Evolutionary conservation across 2,888 invertebrate genomes (phyloP).

Genomic region (Ashinkailepas kermadecensis): DNA sequence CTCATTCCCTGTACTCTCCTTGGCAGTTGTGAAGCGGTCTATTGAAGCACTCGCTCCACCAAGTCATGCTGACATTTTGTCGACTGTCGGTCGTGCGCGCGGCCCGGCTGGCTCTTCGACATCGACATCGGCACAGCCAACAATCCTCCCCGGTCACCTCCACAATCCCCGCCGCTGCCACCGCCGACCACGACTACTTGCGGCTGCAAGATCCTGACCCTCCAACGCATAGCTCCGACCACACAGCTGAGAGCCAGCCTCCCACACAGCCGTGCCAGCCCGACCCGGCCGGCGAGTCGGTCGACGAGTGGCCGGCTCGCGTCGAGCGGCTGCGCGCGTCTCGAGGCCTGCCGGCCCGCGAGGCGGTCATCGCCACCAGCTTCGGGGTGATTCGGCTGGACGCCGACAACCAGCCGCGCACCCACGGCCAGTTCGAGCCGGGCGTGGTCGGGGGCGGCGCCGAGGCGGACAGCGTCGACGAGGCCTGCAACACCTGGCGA

Average conservation of each 20-base stretch:
- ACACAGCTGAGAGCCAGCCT: too few relatives aligned
- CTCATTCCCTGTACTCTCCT: too few relatives aligned
- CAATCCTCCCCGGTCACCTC: background rate
- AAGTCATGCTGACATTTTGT: background rate
- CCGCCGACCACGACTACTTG: background rate
- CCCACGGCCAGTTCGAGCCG: conserved; percentile 6
- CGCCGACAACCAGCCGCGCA: conserved; percentile 23
- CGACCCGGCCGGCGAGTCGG: background rate
- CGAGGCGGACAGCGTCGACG: background rate
- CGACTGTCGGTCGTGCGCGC: background rate
- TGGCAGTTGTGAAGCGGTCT: too few relatives aligned
- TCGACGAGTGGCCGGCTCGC: background rate
- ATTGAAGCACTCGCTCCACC: too few relatives aligned
- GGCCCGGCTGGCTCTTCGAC: background rate
- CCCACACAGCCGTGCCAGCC: background rate
- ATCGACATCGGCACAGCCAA: background rate
- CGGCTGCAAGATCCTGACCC: background rate
- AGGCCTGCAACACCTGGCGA: background rate
- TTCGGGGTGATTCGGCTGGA: conserved; percentile 29
- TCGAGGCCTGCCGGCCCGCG: background rate
- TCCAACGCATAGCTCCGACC: background rate
- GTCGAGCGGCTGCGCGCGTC: background rate
- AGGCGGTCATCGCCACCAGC: conserved; percentile 1
- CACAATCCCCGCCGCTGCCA: background rate
- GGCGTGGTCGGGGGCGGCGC: background rate